Base-by-base conservation (phyloP, 2,113 vertebrate species). In the Megaceryle torquata region DNA sequence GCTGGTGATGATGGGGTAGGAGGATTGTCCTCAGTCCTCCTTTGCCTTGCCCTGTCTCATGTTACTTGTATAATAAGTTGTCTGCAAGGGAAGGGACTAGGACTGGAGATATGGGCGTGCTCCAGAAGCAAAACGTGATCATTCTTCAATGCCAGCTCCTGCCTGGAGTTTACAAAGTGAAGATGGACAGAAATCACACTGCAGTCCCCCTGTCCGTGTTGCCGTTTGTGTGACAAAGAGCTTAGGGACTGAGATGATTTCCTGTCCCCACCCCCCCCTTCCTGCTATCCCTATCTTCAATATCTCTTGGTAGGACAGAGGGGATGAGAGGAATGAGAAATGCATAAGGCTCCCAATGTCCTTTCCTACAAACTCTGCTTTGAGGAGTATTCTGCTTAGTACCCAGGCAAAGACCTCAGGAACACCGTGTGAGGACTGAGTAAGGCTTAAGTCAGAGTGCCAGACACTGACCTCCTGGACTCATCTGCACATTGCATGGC, bases 221-320 rank as follows among this genome's bases (percentile, higher is more conserved):
- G 20, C 8, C 12, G 48, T 78, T 46, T 48, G 6, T 33, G 12
- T n/a, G 39, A 25, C 41, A 65, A 60, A 65, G 35, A 28, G 6
- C 19, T 26, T 15, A 33, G 22, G 11, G 12, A 31, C 26, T 54
- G 29, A 51, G 50, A 25, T 3, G 4, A 35, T 53, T 44, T 7
- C 15, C 5, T 2, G 7, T 7, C 2, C 9, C 15, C 2, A 11
- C 11, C 24, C 17, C 9, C 2, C 9, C 20, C 3, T 13, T 9
- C 24, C 17, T 35, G 1, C n/a, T 81, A 4, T 21, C 22, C 39
- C 17, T 64, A 9, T 19, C 11, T 37, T 43, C 2, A 10, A 0
- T n/a, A 61, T 60, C 12, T 4, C 6, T 26, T 1, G 5, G 13
- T 13, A 54, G 14, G 14, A 19, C 44, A 71, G 22, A 33, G 20